Conservation (phyloP, 2,888 invertebrate species). For the Hydroisotoma schaefferi region DNA sequence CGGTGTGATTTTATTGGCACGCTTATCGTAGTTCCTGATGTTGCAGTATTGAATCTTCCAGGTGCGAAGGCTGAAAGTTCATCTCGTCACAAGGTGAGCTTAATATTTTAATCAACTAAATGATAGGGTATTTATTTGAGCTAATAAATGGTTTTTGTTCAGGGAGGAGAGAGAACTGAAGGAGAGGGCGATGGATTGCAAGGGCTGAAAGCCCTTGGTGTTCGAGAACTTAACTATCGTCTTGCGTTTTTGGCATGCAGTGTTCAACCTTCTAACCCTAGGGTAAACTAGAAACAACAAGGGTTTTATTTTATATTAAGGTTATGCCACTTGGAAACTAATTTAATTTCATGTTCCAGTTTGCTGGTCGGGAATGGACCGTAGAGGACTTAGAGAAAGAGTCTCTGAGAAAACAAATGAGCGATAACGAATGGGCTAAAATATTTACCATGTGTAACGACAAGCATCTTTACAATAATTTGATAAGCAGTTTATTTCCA, state of each 20-base stretch:
- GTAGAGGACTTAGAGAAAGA: slow-evolving; percentile 88
- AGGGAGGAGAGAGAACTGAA: slow-evolving; percentile 58
- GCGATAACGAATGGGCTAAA: slow-evolving; percentile 88
- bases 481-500: slow-evolving; percentile 89
- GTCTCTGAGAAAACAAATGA: slow-evolving; percentile 90
- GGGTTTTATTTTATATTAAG: slow-evolving; percentile 6
- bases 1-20: slow-evolving; percentile 91
- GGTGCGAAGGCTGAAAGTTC: slow-evolving; percentile 81
- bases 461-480: slow-evolving; percentile 77
- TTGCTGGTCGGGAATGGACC: slow-evolving; percentile 78
- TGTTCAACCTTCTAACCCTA: slow-evolving; percentile 77
- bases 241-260: slow-evolving; percentile 93
- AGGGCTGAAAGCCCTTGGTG: slow-evolving; percentile 80
- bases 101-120: neutral
- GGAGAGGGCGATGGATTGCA: slow-evolving; percentile 74
- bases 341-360: slow-evolving; percentile 53
- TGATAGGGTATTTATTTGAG: neutral
- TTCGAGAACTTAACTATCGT: slow-evolving; percentile 78
- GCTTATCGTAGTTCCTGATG: slow-evolving; percentile 95
- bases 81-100: slow-evolving; percentile 60
- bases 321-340: neutral
- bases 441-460: slow-evolving; percentile 97
- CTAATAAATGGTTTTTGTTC: neutral
- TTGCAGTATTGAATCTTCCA: slow-evolving; percentile 77
- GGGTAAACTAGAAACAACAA: slow-evolving; percentile 54